These are phyloP conservation scores for Malacoraja senta DNA, from an alignment of 2,797 vertebrate genomes.

Conservation along the genomic window DNA sequence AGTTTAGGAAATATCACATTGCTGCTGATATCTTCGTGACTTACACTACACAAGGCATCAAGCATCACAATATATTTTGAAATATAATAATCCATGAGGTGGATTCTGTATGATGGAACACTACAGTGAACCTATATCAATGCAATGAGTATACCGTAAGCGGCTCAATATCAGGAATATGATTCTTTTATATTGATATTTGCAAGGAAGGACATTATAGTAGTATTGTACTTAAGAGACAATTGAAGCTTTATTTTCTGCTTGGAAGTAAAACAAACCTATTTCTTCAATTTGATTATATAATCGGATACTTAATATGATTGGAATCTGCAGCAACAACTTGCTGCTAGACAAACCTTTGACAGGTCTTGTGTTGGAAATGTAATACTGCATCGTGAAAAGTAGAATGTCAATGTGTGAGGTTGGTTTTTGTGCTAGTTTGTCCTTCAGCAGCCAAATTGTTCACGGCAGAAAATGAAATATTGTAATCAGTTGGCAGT, in stretches of 20 bases:
- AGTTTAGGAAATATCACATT: constrained; percentile 5
- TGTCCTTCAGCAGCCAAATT: neutral
- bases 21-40: neutral
- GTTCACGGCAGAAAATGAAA: neutral
- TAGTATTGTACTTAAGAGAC: neutral
- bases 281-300: neutral
- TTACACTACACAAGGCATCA: constrained; percentile 17
- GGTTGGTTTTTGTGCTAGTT: neutral
- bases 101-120: neutral
- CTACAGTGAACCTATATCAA: neutral
- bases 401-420: neutral
- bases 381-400: neutral
- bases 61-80: constrained; percentile 12
- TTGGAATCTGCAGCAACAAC: neutral
- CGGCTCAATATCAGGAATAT: neutral
- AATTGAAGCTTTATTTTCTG: constrained; percentile 11
- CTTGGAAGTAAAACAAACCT: neutral
- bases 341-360: neutral
- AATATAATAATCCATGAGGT: neutral
- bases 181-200: neutral
- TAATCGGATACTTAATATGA: neutral
- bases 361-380: neutral
- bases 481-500: neutral
- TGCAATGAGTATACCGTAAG: neutral
- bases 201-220: neutral